phyloP scores from a whole-genome alignment of 2,888 invertebrate genomes.

The Siphonodentalium dalli region DNA sequence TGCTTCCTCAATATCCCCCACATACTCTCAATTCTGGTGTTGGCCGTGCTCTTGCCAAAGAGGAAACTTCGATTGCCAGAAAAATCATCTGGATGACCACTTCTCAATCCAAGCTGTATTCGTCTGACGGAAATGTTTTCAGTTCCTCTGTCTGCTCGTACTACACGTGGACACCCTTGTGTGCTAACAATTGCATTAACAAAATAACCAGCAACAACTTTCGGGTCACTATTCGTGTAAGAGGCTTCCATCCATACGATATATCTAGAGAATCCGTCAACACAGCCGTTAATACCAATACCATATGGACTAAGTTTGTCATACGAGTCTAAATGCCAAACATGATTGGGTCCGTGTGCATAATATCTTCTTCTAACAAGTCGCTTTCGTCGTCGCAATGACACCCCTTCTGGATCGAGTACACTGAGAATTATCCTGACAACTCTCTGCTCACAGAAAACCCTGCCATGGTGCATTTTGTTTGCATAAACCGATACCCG shows the following conservation, averaged over 20 bases:
- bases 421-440: slow-evolving; percentile 7
- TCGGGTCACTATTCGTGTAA: slow-evolving; percentile 8
- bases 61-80: no score
- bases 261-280: slow-evolving; percentile 16
- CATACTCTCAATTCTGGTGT: no score
- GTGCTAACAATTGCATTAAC: neutral
- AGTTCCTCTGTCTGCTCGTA: slow-evolving; percentile 19
- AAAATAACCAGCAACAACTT: slow-evolving; percentile 8
- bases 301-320: slow-evolving; percentile 21
- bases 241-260: slow-evolving; percentile 10
- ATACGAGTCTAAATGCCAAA: slow-evolving; percentile 18
- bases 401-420: slow-evolving; percentile 6
- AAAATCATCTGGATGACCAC: no score
- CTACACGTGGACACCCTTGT: neutral
- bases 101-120: no score
- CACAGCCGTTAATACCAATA: slow-evolving; percentile 16
- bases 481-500: no score
- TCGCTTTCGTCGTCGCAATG: neutral
- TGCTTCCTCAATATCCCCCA: no score
- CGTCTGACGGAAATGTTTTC: slow-evolving; percentile 15
- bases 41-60: no score
- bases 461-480: no score
- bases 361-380: slow-evolving; percentile 7
- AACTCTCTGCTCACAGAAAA: no score
- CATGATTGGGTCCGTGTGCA: slow-evolving; percentile 6